Evolutionary conservation across 2,113 vertebrate species (phyloP), one percentile per base, ranked within the genome.

Genomic region (Ochotona princeps): DNA sequence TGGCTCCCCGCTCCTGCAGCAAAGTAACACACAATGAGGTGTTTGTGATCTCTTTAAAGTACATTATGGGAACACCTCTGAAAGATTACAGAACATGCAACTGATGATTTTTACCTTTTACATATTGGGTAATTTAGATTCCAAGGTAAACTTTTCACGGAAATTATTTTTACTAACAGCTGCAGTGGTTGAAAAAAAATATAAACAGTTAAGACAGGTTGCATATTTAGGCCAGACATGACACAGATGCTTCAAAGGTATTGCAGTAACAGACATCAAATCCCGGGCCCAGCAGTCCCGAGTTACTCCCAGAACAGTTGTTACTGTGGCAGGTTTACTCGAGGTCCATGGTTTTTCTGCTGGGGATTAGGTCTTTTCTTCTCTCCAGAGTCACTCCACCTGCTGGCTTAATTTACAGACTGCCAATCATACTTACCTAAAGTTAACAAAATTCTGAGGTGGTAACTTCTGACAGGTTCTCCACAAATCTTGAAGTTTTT

Each of bases 401-500:
- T 21, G 7, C 26, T 4, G 70, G 57, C 25, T 73, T 67, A 18
- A 25, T 54, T 38, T 49, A 38, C 1, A 83, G 35, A 65, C 13
- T 14, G 28, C 13, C 2, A 0, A 74, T 26, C 28, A 81, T 61
- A 95, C 97, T 2, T 95, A 99, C 99, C 99, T 99, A 97, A 99
- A 98, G 96, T 99, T 99, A 75, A 98, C 98, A 93, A 98, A 99
- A 96, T 99, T 99, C 97, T 98, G 99, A 97, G 99, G 99, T 97
- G 99, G 99, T 97, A 99, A 97, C 87, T 99, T 98, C 98, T 99
- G 99, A 97, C 99, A 99, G 17, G 98, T 99, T 79, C 99, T 98
- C 99, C 99, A 99, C 8, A 99, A 96, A n/a, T 99, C 99, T 83
- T 99, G 99, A 14, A 99, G 98, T 94, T 99, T 99, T 97, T 99